Evolutionary conservation across 1,140 invertebrate genomes (phyloP).

Genomic region (Drosophila littoralis): DNA sequence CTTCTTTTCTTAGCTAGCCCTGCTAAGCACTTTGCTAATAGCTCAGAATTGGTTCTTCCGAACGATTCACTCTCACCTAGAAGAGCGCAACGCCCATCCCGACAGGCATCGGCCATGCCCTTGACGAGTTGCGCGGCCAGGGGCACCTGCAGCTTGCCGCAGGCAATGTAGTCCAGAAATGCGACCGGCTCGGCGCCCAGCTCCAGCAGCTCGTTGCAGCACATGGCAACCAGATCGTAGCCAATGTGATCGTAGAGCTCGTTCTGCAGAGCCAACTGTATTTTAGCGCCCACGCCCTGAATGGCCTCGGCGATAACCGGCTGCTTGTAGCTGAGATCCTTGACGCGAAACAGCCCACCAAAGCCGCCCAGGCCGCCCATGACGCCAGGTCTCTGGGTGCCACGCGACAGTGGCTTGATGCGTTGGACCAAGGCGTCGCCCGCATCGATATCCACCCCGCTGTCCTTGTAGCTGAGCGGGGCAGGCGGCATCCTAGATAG

Average conservation of each 20-base stretch:
- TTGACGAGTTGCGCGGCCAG: slow-evolving; percentile 91
- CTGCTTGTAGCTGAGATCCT: slow-evolving; percentile 87
- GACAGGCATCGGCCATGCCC: slow-evolving; percentile 95
- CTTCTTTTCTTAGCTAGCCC: no score
- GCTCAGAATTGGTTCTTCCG: no score
- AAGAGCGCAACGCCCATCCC: slow-evolving; percentile 93
- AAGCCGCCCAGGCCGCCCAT: slow-evolving; percentile 95
- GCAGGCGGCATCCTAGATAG: slow-evolving; percentile 72
- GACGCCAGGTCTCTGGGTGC: slow-evolving; percentile 89
- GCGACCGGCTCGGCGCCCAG: slow-evolving; percentile 97
- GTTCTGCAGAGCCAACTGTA: slow-evolving; percentile 94
- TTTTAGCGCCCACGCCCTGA: slow-evolving; percentile 97
- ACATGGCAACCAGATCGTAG: slow-evolving; percentile 98
- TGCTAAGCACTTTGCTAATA: not conserved
- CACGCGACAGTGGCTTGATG: slow-evolving; percentile 91
- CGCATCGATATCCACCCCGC: slow-evolving; percentile 96
- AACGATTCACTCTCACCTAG: slow-evolving; percentile 87
- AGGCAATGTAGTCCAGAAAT: slow-evolving; percentile 98
- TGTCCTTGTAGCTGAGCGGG: slow-evolving; percentile 93
- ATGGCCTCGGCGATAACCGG: slow-evolving; percentile 95
- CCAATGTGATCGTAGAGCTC: slow-evolving; percentile 94
- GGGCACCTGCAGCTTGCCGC: slow-evolving; percentile 92
- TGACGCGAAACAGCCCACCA: slow-evolving; percentile 95
- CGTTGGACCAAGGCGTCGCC: slow-evolving; percentile 93
- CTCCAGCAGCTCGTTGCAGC: slow-evolving; percentile 97